Evolutionary conservation across 30 jellyfish, hydroid and myxozoan genomes (phyloP), one percentile per base, ranked within the genome.

Genomic region (Aurelia aurita complex sp. Pacific): DNA sequence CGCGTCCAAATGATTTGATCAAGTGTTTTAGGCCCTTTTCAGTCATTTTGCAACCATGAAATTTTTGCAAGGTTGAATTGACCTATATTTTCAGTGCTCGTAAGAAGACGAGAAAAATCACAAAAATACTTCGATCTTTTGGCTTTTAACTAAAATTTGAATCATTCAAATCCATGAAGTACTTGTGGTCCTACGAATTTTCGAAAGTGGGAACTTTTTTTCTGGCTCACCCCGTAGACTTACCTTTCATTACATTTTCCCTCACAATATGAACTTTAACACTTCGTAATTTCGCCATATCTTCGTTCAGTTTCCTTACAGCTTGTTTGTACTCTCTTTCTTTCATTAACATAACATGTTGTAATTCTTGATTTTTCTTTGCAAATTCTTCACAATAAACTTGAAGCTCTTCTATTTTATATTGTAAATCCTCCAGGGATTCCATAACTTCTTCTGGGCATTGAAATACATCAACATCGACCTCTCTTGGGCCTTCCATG

Each of bases 351-450:
- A 62, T n/a, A 18, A 2, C 18, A 38, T 82, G 71, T 50, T 82
- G 93, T 73, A 89, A 50, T 46, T 89, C 87, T n/a, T 43, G 55
- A 64, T 84, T 73, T 50, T 74, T 84, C 70, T 73, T 74, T 66
- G 76, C 87, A 34, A 70, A 55, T 5, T 75, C 97, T 38, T 82
- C 95, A 52, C 90, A 89, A 17, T 18, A 81, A 42, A 75, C 61
- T 60, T 89, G 97, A 23, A 89, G 87, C 76, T 89, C 97, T 73
- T 72, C 90, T 10, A 89, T 79, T 65, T 73, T 89, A 15, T 67
- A 84, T 54, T 89, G 93, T 62, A 89, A 53, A 54, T 80, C 92
- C 71, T 89, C 97, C 19, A 85, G 12, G 6, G 95, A 75, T 33
- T 74, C 89, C 34, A 85, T 59, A 18, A 85, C 67, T 51, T 74